Base-by-base conservation (phyloP, 2,113 vertebrate genomes). In the Dromas ardeola region DNA sequence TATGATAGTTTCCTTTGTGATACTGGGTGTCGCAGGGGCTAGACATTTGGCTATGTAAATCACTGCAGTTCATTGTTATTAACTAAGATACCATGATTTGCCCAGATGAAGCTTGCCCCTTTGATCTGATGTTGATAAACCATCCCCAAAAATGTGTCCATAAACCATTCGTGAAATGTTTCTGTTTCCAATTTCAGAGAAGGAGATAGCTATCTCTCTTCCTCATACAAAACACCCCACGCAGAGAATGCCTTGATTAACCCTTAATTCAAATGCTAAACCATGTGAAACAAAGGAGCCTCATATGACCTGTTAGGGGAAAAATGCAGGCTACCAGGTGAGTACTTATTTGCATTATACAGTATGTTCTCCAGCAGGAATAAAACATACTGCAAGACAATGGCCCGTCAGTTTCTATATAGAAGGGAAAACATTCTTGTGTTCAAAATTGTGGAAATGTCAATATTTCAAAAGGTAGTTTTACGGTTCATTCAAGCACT, bases 401-500 rank as follows among this genome's bases (percentile, higher is more conserved):
- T 55, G 80, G 53, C 72, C 82, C 45, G 53, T 98, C 88, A 97
- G 89, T 77, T 98, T 97, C 93, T 93, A 96, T 98, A 97, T 34
- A 81, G 58, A 91, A 97, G 23, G 94, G 55, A 96, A 97, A 98
- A 96, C 93, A 95, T 97, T 97, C 79, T 97, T 94, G 95, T 97
- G 94, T 92, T 98, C 98, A 98, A 95, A 97, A 95, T 55, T 96
- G 96, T 98, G 97, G 97, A 98, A 98, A 98, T 98, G 97, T 99
- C 98, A 98, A 98, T 98, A 98, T 98, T 97, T 97, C 97, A 97
- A 98, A 98, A 98, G 97, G 96, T 97, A 98, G 96, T 98, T 98
- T 98, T 98, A 97, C 74, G 95, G 98, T 98, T 98, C 97, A 98
- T 98, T 98, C 96, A 98, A 98, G 97, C 96, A 96, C 97, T 93